These are phyloP conservation scores for Manduca sexta DNA, from an alignment of 1,140 invertebrate genomes.

Conservation along the genomic window DNA sequence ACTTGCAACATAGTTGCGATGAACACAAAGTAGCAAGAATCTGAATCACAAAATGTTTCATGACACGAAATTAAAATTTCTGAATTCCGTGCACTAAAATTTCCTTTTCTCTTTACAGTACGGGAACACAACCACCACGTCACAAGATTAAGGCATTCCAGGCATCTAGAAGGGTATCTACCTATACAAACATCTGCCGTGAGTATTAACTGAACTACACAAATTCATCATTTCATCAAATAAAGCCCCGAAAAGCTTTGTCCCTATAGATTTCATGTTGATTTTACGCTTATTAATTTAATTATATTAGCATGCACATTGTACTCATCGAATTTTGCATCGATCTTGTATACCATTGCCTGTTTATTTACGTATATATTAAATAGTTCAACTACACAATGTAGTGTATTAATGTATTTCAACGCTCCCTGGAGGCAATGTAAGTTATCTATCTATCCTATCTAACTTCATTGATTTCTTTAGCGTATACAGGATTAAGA, in stretches of 20 bases:
- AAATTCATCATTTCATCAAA: no score
- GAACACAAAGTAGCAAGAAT: neutral
- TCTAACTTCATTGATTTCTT: neutral
- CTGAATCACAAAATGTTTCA: neutral
- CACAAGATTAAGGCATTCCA: constrained; percentile 60
- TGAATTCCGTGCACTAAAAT: neutral
- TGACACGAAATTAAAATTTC: neutral
- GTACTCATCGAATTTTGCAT: no score
- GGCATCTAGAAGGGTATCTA: constrained; percentile 53
- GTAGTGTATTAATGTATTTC: neutral
- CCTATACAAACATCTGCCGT: constrained; percentile 55
- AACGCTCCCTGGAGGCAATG: constrained; percentile 17
- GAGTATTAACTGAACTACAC: constrained; percentile 27
- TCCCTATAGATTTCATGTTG: constrained; percentile 55
- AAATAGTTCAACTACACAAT: neutral
- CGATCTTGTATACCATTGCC: neutral
- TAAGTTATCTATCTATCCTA: constrained; percentile 7
- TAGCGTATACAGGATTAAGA: neutral
- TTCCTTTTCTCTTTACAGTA: constrained; percentile 41
- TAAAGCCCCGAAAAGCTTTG: constrained; percentile 40
- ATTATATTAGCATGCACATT: neutral
- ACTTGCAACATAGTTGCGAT: no score
- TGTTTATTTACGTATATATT: neutral
- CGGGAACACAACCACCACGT: constrained; percentile 56
- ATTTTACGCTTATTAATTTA: constrained; percentile 29